These are phyloP conservation scores for Ethmia dodecea DNA, from an alignment of 2,888 invertebrate species.

Conservation along the genomic window DNA sequence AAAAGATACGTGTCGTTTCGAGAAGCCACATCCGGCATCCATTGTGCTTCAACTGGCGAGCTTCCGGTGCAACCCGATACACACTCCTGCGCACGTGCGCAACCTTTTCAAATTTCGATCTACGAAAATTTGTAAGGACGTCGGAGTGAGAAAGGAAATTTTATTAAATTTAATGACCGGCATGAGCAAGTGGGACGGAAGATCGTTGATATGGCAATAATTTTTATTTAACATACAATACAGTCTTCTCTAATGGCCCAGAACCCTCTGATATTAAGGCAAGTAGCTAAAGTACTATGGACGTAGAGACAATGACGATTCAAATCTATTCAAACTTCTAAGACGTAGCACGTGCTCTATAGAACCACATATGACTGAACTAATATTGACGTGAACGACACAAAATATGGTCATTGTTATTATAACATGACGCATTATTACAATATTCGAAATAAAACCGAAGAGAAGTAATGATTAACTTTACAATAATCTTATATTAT, in stretches of 20 bases:
- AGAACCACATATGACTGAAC: too few species aligned
- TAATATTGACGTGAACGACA: too few species aligned
- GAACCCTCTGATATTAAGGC: conserved; percentile 12
- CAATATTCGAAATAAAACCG: too few species aligned
- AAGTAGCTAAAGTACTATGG: conserved; percentile 5
- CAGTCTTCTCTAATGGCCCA: conserved; percentile 14
- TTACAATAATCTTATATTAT: too few species aligned
- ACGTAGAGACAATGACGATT: conserved; percentile 21
- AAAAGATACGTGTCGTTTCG: conserved; percentile 74
- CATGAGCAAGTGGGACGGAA: conserved; percentile 7
- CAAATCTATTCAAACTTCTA: conserved; percentile 13
- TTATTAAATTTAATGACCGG: conserved; percentile 21
- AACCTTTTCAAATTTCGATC: conserved; percentile 66
- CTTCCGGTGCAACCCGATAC: conserved; percentile 77
- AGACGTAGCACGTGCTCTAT: conserved; percentile 17
- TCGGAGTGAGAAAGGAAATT: conserved; percentile 25
- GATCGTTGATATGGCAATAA: conserved; percentile 4
- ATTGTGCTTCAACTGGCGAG: conserved; percentile 65
- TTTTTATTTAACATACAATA: conserved; percentile 16
- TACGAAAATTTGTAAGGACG: conserved; percentile 52
- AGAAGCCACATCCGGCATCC: conserved; percentile 74
- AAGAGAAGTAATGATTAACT: too few species aligned
- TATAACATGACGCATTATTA: too few species aligned
- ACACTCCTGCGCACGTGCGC: conserved; percentile 77
- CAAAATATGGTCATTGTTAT: too few species aligned